Evolutionary conservation across 2,113 vertebrate species (phyloP).

Genomic region (Potamarius usumacintae): DNA sequence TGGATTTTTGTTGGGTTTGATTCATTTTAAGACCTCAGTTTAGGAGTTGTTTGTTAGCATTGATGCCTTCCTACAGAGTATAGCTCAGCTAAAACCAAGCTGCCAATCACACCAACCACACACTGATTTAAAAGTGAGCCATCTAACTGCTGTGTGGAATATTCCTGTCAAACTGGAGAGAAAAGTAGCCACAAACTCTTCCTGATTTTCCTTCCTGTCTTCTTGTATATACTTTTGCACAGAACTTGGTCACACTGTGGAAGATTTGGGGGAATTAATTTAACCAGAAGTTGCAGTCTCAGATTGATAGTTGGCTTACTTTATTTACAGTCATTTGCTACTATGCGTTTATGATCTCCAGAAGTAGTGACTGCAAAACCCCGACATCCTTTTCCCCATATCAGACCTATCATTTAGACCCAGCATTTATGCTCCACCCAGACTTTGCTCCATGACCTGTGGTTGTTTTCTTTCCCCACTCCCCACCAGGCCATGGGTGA

Average conservation of each 20-base stretch:
- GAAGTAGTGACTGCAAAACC: constrained; percentile 17
- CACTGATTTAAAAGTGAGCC: background rate
- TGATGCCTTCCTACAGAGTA: constrained; percentile 2
- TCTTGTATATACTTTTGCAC: background rate
- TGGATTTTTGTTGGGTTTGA: constrained; percentile 11
- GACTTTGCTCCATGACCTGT: constrained; percentile 31
- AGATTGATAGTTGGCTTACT: background rate
- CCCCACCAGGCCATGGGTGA: constrained; percentile 17
- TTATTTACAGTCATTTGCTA: constrained; percentile 18
- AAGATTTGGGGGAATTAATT: background rate
- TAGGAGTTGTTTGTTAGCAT: constrained; percentile 6
- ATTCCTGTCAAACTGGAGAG: constrained; percentile 4
- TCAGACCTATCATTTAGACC: constrained; percentile 33
- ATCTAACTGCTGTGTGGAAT: constrained; percentile 21
- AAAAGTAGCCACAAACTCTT: constrained; percentile 14
- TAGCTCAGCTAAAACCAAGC: constrained; percentile 19
- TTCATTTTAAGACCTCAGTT: constrained; percentile 19
- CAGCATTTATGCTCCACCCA: constrained; percentile 39
- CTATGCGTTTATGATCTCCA: constrained; percentile 19
- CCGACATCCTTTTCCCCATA: constrained; percentile 13
- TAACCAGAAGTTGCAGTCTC: background rate
- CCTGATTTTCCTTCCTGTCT: constrained; percentile 10
- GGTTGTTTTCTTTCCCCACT: constrained; percentile 40
- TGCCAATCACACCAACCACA: constrained; percentile 24
- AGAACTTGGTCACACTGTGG: background rate